These are phyloP conservation scores for Ammodytes dubius DNA, from an alignment of 2,113 vertebrate genomes.

Conservation along the genomic window DNA sequence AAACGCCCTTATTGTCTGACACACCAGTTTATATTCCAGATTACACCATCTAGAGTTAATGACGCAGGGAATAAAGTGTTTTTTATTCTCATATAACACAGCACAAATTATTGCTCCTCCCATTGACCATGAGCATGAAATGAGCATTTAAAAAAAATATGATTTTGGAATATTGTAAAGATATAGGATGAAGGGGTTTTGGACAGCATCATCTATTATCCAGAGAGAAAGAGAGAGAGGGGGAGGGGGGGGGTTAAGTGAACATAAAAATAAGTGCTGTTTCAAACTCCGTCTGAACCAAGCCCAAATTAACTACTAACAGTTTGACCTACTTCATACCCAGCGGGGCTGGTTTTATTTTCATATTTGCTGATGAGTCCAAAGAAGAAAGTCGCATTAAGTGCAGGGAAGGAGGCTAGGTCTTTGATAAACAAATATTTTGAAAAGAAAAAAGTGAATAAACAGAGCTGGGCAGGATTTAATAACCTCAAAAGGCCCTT, in stretches of 20 bases:
- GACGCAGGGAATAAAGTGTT: constrained; percentile 28
- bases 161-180: constrained; percentile 48
- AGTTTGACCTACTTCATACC: constrained; percentile 79
- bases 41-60: constrained; percentile 54
- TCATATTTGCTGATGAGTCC: constrained; percentile 80
- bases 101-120: constrained; percentile 58
- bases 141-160: no score
- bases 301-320: constrained; percentile 73
- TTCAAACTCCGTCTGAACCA: constrained; percentile 54
- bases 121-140: constrained; percentile 57
- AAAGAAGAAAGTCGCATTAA: constrained; percentile 75
- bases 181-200: constrained; percentile 60
- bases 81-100: constrained; percentile 29
- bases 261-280: constrained; percentile 72
- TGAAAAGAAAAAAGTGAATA: constrained; percentile 59
- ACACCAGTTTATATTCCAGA: constrained; percentile 49
- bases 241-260: constrained; percentile 47
- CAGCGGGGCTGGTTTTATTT: constrained; percentile 70
- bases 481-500: constrained; percentile 46
- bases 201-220: constrained; percentile 66
- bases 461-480: constrained; percentile 41
- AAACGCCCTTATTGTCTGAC: constrained; percentile 37
- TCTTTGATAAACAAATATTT: constrained; percentile 78
- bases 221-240: constrained; percentile 57
- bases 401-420: constrained; percentile 41